Evolutionary conservation across 2,888 invertebrate species (phyloP), one percentile per base, ranked within the genome.

Genomic region (Drosophila helvetica): DNA sequence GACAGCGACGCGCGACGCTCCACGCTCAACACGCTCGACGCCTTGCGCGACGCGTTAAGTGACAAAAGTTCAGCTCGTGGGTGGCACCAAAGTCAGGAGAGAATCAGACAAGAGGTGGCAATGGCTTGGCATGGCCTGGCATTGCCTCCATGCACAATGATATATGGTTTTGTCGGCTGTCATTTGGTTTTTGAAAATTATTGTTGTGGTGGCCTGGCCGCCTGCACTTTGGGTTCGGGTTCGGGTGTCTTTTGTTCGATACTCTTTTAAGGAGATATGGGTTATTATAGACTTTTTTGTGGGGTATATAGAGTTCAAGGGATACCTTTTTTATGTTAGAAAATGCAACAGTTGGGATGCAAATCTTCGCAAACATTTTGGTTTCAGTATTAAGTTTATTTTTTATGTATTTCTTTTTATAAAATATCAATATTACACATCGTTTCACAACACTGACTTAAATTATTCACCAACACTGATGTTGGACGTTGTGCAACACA

Each of bases 161-260:
- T 90, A 89, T 86, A 90, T 90, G 90, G 76, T 85, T 89, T 87
- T 90, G 90, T 89, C 91, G 90, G 85, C 89, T 90, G 90, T 90
- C 90, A 90, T 79, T 85, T 79, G 80, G 78, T 75, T 90, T 81
- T 81, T 77, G 57, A 75, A 85, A 89, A 80, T 80, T 80, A 83
- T 80, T 80, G 68, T 84, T 89, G 82, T 77, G 77, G 78, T 80
- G 73, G 50, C 61, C 19, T 3, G 2, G 22, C 22, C 62, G 80
- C 61, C 66, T 50, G 62, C 68, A 68, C 72, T 61, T 48, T 53
- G 68, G 68, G 43, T 54, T 68, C 72, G 68, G 68, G 43, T 54
- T 68, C 72, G 68, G 53, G 55, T 63, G 51, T 73, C 55, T 73
- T 70, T 73, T 64, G 65, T 70, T 51, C 4, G 38, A 51, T 54